Conservation (phyloP, 2,888 invertebrate species). For the Noctua fimbriata region DNA sequence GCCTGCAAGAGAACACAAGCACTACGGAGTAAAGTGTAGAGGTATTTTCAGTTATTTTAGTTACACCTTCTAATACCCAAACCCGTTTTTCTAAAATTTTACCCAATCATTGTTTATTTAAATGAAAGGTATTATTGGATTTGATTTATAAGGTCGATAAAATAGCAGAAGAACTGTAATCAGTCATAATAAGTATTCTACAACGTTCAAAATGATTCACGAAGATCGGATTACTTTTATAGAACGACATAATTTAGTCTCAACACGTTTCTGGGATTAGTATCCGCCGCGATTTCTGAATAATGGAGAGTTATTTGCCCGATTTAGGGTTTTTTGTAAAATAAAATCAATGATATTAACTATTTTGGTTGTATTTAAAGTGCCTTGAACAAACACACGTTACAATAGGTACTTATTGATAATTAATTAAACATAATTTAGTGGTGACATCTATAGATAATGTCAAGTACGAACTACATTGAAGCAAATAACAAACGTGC, state of each 20-base stretch:
- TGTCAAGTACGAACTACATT: not conserved
- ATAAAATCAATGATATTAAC: not conserved
- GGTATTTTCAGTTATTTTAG: not conserved
- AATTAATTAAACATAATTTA: not conserved
- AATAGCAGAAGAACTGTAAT: not conserved
- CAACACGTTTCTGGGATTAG: slow-evolving; percentile 15
- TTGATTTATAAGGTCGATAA: too few relatives aligned
- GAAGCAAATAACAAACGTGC: not conserved
- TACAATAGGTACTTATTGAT: not conserved
- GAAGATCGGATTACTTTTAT: not conserved
- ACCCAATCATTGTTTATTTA: not conserved
- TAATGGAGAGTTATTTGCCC: slow-evolving; percentile 11
- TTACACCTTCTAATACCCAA: not conserved
- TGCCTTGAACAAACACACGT: not conserved
- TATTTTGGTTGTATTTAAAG: not conserved
- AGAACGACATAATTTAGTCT: slow-evolving; percentile 3
- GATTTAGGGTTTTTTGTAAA: not conserved
- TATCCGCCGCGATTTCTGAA: not conserved
- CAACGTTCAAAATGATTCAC: not conserved
- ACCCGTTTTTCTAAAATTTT: not conserved
- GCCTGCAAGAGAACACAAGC: not conserved
- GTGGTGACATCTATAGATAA: not conserved
- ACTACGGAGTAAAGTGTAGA: not conserved
- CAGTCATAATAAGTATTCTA: not conserved
- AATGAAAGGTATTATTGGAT: not conserved